Percentiles rank a stretch among this genome's conserved stretches.
Evolutionary conservation across 2,113 vertebrate species (phyloP).

Genomic region (Alethe castanea): DNA sequence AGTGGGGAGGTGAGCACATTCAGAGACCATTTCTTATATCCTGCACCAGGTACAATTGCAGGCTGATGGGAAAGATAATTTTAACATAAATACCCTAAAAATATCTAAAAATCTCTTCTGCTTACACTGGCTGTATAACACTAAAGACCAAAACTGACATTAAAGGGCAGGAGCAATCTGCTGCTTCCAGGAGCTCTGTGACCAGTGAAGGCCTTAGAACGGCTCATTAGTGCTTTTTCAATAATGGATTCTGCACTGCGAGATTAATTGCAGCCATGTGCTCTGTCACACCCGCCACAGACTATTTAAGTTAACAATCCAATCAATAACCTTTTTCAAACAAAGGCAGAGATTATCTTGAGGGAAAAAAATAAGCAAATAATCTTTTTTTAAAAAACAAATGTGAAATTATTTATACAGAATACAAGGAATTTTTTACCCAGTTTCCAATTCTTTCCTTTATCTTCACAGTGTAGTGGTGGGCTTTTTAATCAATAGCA

Average conservation of each 20-base stretch:
- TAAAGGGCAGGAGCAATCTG: constrained; percentile 58
- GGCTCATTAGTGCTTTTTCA: constrained; percentile 68
- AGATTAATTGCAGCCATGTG: constrained; percentile 69
- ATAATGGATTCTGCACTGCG: constrained; percentile 64
- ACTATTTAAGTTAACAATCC: constrained; percentile 65
- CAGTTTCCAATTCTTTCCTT: background rate
- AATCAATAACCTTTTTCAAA: constrained; percentile 68
- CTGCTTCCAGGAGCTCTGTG: constrained; percentile 49
- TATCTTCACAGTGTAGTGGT: background rate
- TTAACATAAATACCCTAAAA: background rate
- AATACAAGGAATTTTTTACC: constrained; percentile 1
- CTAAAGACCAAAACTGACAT: constrained; percentile 42
- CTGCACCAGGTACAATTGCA: background rate
- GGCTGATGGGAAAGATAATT: background rate
- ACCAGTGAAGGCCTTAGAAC: constrained; percentile 60
- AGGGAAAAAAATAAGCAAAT: background rate
- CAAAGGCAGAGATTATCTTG: constrained; percentile 39
- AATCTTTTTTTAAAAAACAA: background rate
- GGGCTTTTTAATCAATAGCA: constrained; percentile 25
- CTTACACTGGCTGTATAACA: background rate
- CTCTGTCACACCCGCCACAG: constrained; percentile 59
- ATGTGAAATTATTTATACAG: constrained; percentile 8
- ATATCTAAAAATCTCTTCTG: background rate
- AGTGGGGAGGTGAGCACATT: background rate
- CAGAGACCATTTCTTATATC: background rate